A percentile compares a stretch with the other conserved stretches of the same genome.
phyloP scores from a whole-genome alignment of 2,888 invertebrate genomes.

The Philopedon plagiatum region DNA sequence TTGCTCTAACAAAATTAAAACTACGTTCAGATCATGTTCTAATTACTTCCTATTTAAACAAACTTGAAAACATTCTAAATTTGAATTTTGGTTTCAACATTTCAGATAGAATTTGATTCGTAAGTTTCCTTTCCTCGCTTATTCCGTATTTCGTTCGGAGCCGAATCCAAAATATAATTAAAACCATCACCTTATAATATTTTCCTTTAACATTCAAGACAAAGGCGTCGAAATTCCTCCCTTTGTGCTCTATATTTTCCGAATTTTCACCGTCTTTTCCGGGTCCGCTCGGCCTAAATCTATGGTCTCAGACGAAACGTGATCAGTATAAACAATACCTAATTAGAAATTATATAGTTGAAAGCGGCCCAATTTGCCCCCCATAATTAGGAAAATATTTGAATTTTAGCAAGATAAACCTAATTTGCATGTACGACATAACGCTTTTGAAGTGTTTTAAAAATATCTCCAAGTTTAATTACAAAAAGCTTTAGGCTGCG shows the following conservation, averaged over 20 bases:
- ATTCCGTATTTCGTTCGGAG: background rate
- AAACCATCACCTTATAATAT: slow-evolving; percentile 30
- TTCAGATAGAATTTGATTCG: background rate
- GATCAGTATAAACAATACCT: slow-evolving; percentile 33
- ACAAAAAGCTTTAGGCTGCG: background rate
- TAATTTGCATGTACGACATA: background rate
- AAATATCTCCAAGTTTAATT: background rate
- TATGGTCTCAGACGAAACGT: slow-evolving; percentile 27
- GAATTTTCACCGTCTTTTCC: slow-evolving; percentile 36
- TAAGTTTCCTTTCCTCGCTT: background rate
- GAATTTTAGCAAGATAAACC: slow-evolving; percentile 2
- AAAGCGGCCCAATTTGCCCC: slow-evolving; percentile 13
- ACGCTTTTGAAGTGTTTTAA: background rate
- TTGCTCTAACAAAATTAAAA: too few species aligned
- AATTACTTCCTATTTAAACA: too few species aligned
- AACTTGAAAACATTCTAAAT: too few species aligned
- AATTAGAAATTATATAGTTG: slow-evolving; percentile 29
- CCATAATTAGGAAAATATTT: slow-evolving; percentile 31
- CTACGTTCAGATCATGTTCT: too few species aligned
- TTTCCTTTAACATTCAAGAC: slow-evolving; percentile 28
- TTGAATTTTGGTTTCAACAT: background rate
- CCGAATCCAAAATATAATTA: slow-evolving; percentile 15
- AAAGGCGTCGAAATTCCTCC: slow-evolving; percentile 19
- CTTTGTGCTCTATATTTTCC: slow-evolving; percentile 35
- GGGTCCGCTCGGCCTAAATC: slow-evolving; percentile 35